A percentile compares a stretch with the other conserved stretches of the same genome.
These are phyloP conservation scores for Stenurella melanura DNA, from an alignment of 2,888 invertebrate species.

Conservation along the genomic window DNA sequence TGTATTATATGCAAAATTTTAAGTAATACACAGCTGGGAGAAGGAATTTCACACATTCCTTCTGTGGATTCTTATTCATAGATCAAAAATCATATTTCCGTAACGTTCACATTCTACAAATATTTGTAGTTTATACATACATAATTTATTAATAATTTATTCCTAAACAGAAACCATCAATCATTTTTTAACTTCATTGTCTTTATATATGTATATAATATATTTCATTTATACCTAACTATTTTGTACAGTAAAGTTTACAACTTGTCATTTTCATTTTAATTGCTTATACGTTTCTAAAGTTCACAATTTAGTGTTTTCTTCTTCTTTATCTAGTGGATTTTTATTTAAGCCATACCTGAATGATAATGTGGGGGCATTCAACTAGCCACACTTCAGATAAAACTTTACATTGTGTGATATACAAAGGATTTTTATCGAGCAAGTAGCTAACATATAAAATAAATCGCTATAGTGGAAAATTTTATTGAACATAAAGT, in stretches of 20 bases:
- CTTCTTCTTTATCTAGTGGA: too few relatives aligned
- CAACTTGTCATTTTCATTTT: too few relatives aligned
- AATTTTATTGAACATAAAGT: conserved; percentile 34
- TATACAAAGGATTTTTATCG: neutral
- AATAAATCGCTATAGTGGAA: conserved; percentile 25
- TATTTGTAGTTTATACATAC: neutral
- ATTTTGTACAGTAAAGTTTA: too few relatives aligned
- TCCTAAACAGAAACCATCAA: neutral
- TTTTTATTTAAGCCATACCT: neutral
- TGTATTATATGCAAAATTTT: conserved; percentile 26
- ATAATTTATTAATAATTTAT: neutral
- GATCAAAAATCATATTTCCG: conserved; percentile 10
- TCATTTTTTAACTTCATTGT: neutral
- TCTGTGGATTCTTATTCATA: conserved; percentile 1
- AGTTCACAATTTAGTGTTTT: too few relatives aligned
- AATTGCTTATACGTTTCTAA: too few relatives aligned
- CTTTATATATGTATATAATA: too few relatives aligned
- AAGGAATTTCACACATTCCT: conserved; percentile 12
- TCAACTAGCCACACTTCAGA: conserved; percentile 3
- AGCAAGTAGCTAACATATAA: neutral
- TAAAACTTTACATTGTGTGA: conserved; percentile 25
- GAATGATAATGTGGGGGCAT: neutral
- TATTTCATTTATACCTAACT: too few relatives aligned
- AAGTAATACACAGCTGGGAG: neutral
- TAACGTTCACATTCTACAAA: neutral